Evolutionary conservation across 2,113 vertebrate species (phyloP).

Genomic region (Hippolais icterina): DNA sequence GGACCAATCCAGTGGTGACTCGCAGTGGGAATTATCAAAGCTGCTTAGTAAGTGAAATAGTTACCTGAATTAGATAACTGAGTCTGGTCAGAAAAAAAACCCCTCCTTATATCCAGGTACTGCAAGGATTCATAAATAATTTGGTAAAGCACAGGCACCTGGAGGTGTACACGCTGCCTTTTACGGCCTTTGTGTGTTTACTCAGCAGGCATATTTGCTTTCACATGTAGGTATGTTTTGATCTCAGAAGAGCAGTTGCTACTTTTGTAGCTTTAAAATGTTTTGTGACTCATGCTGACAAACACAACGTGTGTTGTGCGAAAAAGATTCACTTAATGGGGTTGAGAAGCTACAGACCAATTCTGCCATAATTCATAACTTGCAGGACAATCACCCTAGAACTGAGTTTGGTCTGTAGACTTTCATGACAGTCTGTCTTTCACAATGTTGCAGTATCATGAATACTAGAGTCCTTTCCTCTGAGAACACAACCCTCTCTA

Average conservation of each 20-base stretch:
- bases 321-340: background rate
- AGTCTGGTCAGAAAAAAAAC: background rate
- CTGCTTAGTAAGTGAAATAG: background rate
- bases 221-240: background rate
- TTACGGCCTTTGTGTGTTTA: background rate
- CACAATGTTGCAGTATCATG: background rate
- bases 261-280: background rate
- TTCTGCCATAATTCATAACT: background rate
- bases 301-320: fast-evolving
- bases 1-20: background rate
- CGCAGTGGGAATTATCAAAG: background rate
- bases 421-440: background rate
- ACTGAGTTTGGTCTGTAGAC: background rate
- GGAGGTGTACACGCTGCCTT: background rate
- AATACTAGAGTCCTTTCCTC: background rate
- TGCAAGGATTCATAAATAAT: background rate
- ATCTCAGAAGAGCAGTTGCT: background rate
- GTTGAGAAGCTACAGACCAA: background rate
- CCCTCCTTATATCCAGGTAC: background rate
- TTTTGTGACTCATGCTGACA: background rate
- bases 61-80: background rate
- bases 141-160: background rate
- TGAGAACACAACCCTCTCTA: background rate
- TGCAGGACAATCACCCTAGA: background rate
- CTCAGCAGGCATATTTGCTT: background rate